Conservation (phyloP, 2,797 vertebrate genomes). For the Oreortyx pictus region DNA sequence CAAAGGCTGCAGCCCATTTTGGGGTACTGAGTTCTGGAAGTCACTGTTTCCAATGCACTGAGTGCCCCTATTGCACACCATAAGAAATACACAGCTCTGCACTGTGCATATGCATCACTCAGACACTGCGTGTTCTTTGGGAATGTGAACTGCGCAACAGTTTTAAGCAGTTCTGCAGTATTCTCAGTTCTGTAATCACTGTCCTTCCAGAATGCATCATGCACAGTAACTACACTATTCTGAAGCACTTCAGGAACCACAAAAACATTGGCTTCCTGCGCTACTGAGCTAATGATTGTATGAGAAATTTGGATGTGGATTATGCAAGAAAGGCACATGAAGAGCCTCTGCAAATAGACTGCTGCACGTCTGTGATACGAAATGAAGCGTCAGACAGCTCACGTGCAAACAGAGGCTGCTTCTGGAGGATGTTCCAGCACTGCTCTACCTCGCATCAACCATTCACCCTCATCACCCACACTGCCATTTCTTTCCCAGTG, state of each 20-base stretch:
- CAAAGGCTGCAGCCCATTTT: background rate
- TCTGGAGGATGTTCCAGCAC: background rate
- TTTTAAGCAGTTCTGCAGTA: background rate
- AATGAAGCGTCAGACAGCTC: background rate
- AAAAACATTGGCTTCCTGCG: background rate
- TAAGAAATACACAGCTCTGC: background rate
- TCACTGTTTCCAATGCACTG: background rate
- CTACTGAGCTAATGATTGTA: background rate
- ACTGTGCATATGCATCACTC: background rate
- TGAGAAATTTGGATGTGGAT: background rate
- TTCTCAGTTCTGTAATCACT: background rate
- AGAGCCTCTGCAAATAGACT: background rate
- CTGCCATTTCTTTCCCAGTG: background rate
- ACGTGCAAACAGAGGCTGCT: background rate
- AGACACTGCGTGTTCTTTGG: fast-evolving
- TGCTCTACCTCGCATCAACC: background rate
- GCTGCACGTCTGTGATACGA: background rate
- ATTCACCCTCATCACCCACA: background rate
- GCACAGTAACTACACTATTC: background rate
- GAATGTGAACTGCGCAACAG: fast-evolving
- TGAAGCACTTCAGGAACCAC: background rate
- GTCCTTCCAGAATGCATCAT: background rate
- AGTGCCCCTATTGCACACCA: fast-evolving
- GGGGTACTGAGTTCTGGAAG: background rate
- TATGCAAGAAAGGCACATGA: background rate